Evolutionary conservation across 92 coral and sea anemone species (phyloP).

Genomic region (Parazoanthus swiftii): DNA sequence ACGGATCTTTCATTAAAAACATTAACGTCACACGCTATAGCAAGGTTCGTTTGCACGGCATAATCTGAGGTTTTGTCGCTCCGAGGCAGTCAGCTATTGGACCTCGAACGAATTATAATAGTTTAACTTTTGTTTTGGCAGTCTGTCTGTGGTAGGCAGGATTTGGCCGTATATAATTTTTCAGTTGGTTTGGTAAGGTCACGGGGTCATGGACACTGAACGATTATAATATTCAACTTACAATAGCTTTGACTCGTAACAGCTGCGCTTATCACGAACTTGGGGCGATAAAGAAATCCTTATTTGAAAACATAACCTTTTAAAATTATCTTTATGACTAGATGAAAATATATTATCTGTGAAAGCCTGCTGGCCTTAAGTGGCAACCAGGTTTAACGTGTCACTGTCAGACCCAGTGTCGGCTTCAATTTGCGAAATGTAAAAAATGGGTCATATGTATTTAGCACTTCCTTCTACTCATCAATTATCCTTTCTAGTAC

Average conservation of each 20-base stretch:
- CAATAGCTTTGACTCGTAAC: constrained; percentile 1
- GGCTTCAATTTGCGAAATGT: neutral
- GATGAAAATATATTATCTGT: neutral
- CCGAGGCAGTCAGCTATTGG: neutral
- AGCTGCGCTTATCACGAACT: constrained; percentile 6
- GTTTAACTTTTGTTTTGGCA: too few species aligned
- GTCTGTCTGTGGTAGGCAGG: neutral
- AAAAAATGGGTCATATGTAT: neutral
- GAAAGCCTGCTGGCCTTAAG: neutral
- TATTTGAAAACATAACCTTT: neutral
- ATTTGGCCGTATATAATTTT: neutral
- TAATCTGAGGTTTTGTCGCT: neutral
- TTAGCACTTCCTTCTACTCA: neutral
- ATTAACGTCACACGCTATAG: neutral
- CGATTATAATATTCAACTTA: neutral
- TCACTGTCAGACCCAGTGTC: neutral
- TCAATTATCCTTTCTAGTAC: too few species aligned
- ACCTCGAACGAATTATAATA: neutral
- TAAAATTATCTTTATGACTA: neutral
- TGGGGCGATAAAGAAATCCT: neutral
- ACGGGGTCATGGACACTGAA: neutral
- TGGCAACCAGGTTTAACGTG: neutral
- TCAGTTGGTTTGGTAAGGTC: neutral
- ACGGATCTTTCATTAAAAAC: neutral
- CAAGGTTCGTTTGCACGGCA: neutral